Conservation (phyloP, 2,797 vertebrate genomes). For the Dendrocincla tyrannina region DNA sequence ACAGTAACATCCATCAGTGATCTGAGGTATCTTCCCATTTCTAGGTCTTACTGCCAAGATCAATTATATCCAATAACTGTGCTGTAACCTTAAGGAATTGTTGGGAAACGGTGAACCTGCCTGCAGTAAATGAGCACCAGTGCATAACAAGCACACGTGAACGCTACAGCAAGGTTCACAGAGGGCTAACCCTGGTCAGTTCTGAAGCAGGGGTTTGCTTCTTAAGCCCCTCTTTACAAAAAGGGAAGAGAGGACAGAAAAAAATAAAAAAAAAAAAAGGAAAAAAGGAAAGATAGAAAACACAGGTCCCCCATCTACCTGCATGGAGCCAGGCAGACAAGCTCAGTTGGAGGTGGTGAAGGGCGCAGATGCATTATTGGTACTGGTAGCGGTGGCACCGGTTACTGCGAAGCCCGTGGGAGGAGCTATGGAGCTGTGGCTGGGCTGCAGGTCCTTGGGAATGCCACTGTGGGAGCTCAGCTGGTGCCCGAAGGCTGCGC, state of each 20-base stretch:
- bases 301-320: slow-evolving; percentile 71
- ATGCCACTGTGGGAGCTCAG: slow-evolving; percentile 98
- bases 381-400: slow-evolving; percentile 92
- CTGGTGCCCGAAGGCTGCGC: slow-evolving; percentile 97
- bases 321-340: slow-evolving; percentile 69
- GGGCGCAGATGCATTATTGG: slow-evolving; percentile 88
- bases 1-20: slow-evolving; percentile 77
- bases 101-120: slow-evolving; percentile 68
- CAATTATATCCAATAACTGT: slow-evolving; percentile 74
- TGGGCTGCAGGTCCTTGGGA: slow-evolving; percentile 99
- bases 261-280: slow-evolving; percentile 50
- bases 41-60: slow-evolving; percentile 74
- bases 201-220: slow-evolving; percentile 62
- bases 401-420: slow-evolving; percentile 94
- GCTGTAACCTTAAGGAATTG: slow-evolving; percentile 73
- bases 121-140: slow-evolving; percentile 80
- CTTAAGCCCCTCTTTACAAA: slow-evolving; percentile 55
- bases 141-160: slow-evolving; percentile 77
- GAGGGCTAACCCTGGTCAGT: slow-evolving; percentile 66
- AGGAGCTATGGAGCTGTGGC: slow-evolving; percentile 98
- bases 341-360: slow-evolving; percentile 90
- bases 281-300: slow-evolving; percentile 58
- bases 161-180: slow-evolving; percentile 75
- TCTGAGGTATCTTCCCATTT: slow-evolving; percentile 81
- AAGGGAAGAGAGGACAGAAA: slow-evolving; percentile 57